phyloP scores from a whole-genome alignment of 2,888 invertebrate species.

The Oscheius sp. region DNA sequence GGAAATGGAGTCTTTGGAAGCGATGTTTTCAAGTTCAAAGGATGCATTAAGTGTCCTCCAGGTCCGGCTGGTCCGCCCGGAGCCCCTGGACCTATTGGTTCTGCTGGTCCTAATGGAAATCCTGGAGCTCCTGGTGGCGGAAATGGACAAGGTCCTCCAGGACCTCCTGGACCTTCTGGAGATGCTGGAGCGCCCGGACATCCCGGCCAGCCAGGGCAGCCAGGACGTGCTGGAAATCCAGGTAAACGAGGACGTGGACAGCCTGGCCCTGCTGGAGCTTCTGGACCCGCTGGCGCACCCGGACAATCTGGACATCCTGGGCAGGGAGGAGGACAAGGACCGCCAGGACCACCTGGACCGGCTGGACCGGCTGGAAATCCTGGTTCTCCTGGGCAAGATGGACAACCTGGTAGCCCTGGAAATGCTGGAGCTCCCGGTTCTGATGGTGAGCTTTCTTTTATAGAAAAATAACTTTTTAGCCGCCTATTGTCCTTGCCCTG shows the following conservation, averaged over 20 bases:
- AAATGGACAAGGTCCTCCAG: constrained; percentile 40
- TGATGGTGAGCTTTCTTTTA: no score
- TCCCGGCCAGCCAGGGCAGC: constrained; percentile 53
- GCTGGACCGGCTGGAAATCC: constrained; percentile 35
- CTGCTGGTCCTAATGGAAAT: constrained; percentile 28
- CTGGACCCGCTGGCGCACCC: constrained; percentile 40
- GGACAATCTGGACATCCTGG: constrained; percentile 37
- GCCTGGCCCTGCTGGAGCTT: constrained; percentile 34
- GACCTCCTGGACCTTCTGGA: constrained; percentile 47
- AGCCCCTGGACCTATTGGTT: constrained; percentile 2
- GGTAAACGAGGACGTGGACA: constrained; percentile 44
- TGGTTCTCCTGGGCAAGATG: constrained; percentile 34
- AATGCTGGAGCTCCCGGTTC: no score
- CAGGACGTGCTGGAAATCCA: constrained; percentile 51
- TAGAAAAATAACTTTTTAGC: no score
- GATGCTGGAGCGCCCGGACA: constrained; percentile 17
- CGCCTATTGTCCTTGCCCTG: constrained; percentile 23
- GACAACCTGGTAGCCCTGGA: constrained; percentile 35
- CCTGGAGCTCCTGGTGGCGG: constrained; percentile 41
- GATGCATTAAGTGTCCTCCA: constrained; percentile 33
- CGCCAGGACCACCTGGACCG: constrained; percentile 42
- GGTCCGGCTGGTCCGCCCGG: constrained; percentile 3
- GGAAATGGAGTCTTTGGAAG: not conserved
- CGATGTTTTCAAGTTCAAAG: not conserved
- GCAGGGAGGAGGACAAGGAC: constrained; percentile 33